Evolutionary conservation across 2,113 vertebrate species (phyloP), one percentile per base, ranked within the genome.

Genomic region (Scytalopus superciliaris): DNA sequence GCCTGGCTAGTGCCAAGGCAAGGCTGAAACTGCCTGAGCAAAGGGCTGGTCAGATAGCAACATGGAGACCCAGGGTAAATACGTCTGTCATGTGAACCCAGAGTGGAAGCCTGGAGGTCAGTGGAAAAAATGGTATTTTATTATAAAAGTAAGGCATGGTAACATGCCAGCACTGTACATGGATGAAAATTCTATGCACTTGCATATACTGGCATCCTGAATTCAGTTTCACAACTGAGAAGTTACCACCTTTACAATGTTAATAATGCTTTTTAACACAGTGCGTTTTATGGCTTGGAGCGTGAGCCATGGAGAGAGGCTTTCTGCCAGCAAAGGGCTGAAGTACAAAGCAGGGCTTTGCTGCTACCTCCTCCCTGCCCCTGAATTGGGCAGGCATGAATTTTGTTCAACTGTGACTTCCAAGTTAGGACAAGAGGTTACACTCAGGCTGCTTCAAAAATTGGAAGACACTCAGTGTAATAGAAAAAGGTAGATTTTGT

Each of bases 301-400:
- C 14, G 45, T 3, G 15, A 67, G 40, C n/a, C 0, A 0, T 7
- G 21, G 40, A 53, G 56, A 11, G 13, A 39, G 14, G 17, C 68
- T 57, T 19, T 72, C 57, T 53, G 42, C 45, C 55, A 11, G 15
- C 1, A 1, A 22, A 44, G 10, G 64, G 17, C 22, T 50, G 42
- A 53, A 63, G 16, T 9, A 33, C 82, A 81, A 45, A 45, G 55
- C 37, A 47, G 11, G 12, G 19, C 40, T 57, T 84, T 72, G 69
- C 50, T 30, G 13, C 18, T 10, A 0, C 12, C 64, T 70, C 62
- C 62, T 78, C 40, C 39, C 45, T 33, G 5, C 9, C 33, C 68
- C 42, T n/a, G 28, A 70, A 45, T 3, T 37, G 37, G 23, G 25
- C 15, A 81, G 60, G 22, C 55, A 55, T 23, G 3, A 69, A 17